A percentile compares a stretch with the other conserved stretches of the same genome.
Evolutionary conservation across 2,797 vertebrate genomes (phyloP).

Genomic region (Ispidina picta): DNA sequence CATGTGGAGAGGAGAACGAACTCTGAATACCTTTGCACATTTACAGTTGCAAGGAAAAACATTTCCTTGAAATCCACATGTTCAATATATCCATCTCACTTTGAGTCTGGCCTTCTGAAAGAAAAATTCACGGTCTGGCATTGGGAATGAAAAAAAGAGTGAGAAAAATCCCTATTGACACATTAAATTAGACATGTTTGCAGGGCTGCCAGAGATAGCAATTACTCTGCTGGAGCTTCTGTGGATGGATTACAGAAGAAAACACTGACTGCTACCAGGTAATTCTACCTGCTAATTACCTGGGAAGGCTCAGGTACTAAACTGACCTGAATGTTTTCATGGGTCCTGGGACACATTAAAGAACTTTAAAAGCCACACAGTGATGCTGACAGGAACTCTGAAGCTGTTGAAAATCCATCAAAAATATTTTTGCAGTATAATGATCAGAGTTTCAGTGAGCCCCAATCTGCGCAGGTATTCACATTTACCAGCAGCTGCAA

Average conservation of each 20-base stretch:
- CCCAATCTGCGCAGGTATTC: constrained; percentile 36
- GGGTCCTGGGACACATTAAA: constrained; percentile 70
- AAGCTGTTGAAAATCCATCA: constrained; percentile 74
- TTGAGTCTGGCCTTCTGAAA: constrained; percentile 62
- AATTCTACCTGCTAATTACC: constrained; percentile 78
- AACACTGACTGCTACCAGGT: constrained; percentile 67
- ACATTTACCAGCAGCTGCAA: constrained; percentile 60
- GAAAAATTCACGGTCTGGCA: constrained; percentile 60
- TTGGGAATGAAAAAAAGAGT: constrained; percentile 57
- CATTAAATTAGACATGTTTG: constrained; percentile 75
- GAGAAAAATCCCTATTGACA: constrained; percentile 75
- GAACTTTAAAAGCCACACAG: constrained; percentile 51
- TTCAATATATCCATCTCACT: constrained; percentile 65
- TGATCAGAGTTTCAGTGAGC: constrained; percentile 65
- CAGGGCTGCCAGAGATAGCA: constrained; percentile 60
- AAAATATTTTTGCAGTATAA: constrained; percentile 69
- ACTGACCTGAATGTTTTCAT: constrained; percentile 70
- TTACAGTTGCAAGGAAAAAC: constrained; percentile 19
- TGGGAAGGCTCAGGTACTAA: constrained; percentile 69
- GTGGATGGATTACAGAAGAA: constrained; percentile 60
- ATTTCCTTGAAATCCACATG: constrained; percentile 61
- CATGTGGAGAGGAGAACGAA: neutral
- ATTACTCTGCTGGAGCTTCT: constrained; percentile 51
- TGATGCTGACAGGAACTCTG: constrained; percentile 64
- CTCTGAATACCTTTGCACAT: constrained; percentile 62